Evolutionary conservation across 2,113 vertebrate genomes (phyloP).

Genomic region (Strix aluco): DNA sequence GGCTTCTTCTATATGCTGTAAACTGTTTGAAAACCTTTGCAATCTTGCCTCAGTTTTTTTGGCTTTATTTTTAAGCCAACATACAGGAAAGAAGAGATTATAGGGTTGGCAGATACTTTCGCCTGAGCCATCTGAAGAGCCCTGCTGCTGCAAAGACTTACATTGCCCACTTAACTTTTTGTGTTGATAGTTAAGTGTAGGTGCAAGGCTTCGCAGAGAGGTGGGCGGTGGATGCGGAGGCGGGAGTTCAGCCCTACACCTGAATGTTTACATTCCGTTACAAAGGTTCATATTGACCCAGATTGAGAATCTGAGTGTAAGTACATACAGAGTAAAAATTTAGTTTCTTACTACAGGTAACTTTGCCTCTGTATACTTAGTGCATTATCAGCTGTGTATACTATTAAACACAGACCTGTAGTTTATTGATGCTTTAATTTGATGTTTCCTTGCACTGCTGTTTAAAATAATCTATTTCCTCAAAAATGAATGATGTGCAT

Average conservation of each 20-base stretch:
- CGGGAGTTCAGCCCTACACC: constrained; percentile 19
- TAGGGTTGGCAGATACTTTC: constrained; percentile 22
- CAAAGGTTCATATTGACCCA: constrained; percentile 41
- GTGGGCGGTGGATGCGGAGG: background rate
- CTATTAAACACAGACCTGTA: constrained; percentile 54
- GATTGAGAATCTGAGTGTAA: constrained; percentile 17
- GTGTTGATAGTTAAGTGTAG: background rate
- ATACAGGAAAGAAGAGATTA: background rate
- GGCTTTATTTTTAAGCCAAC: constrained; percentile 72
- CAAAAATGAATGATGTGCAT: constrained; percentile 52
- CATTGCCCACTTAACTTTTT: background rate
- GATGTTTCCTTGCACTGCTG: constrained; percentile 67
- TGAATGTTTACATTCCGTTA: constrained; percentile 70
- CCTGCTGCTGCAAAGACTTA: background rate
- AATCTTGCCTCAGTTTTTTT: constrained; percentile 49
- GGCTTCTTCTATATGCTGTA: constrained; percentile 55
- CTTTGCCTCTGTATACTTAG: constrained; percentile 56
- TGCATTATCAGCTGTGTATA: constrained; percentile 64
- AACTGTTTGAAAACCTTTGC: constrained; percentile 42
- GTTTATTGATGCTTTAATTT: constrained; percentile 68
- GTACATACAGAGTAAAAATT: background rate
- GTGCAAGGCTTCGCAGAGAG: background rate
- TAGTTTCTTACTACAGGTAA: constrained; percentile 38
- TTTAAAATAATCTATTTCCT: constrained; percentile 66
- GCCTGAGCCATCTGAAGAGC: background rate